These are phyloP conservation scores for Lepidurus couesii DNA, from an alignment of 1,140 invertebrate species.

Conservation along the genomic window DNA sequence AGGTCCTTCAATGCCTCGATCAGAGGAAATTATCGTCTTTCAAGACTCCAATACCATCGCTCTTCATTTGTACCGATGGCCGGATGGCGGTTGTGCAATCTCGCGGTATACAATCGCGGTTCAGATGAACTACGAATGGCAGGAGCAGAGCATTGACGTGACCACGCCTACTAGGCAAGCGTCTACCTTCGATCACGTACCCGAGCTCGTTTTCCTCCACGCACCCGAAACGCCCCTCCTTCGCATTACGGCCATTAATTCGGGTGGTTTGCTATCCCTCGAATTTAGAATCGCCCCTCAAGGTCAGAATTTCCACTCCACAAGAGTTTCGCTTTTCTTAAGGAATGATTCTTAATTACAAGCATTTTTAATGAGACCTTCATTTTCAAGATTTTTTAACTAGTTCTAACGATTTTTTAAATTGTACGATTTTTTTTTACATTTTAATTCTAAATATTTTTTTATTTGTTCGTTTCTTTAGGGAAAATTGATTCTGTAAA, in stretches of 20 bases:
- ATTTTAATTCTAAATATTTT: background rate
- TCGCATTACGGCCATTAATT: background rate
- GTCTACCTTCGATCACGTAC: background rate
- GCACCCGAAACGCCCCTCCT: background rate
- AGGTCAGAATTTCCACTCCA: background rate
- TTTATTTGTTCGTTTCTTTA: background rate
- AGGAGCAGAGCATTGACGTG: background rate
- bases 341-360: too few relatives aligned
- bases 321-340: too few relatives aligned
- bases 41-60: background rate
- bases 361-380: too few relatives aligned
- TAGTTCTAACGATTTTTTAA: too few relatives aligned
- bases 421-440: background rate
- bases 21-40: background rate
- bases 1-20: background rate
- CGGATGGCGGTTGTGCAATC: background rate
- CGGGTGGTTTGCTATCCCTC: background rate
- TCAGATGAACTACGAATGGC: conserved; percentile 4
- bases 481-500: conserved; percentile 4
- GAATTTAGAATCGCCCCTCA: background rate
- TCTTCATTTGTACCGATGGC: background rate
- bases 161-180: background rate
- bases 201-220: background rate
- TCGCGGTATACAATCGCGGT: background rate
- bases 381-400: too few relatives aligned